Evolutionary conservation across 1,140 invertebrate genomes (phyloP), one percentile per base, ranked within the genome.

Genomic region (Pseudomyrmex sp.): DNA sequence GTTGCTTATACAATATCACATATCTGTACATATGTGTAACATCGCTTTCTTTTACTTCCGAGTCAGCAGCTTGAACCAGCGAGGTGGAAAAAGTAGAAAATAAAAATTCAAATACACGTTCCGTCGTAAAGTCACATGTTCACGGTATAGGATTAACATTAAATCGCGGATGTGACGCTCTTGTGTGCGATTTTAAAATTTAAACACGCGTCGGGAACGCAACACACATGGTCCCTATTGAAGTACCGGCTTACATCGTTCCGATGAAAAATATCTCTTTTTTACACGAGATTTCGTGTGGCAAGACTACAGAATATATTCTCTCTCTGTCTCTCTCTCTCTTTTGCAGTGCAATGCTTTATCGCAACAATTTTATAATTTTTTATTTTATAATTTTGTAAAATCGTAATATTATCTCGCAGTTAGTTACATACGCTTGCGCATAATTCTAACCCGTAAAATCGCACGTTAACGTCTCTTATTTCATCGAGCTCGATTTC

Each of bases 181-280:
- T 77, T 66, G 35, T 58, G 73, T 65, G n/a, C 74, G 54, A 44
- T 77, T 77, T 77, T 77, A 54, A 77, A 77, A 77, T 77, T 77
- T 63, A 66, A 77, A 66, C 74, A 66, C 54, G 62, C 48, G n/a
- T 20, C 58, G 62, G 26, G 26, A 68, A 68, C 35, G 35, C 35
- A 35, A 35, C 35, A 35, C 35, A 35, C 48, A 66, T 26, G 62
- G 8, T 77, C 44, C 1, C 26, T 62, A 76, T 76, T 66, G 46
- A 56, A 68, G 48, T 26, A 54, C 74, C 48, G 62, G 74, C 62
- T 77, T 66, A 77, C 74, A 76, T 18, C 7, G n/a, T 52, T 35
- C 5, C 46, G 9, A 4, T 68, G n/a, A 20, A 68, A 77, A 68
- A 77, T 44, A 63, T 62, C 54, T 56, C 52, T 68, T 75, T 48